phyloP scores from a whole-genome alignment of 2,113 vertebrate genomes.

The Aspidoscelis tigris region DNA sequence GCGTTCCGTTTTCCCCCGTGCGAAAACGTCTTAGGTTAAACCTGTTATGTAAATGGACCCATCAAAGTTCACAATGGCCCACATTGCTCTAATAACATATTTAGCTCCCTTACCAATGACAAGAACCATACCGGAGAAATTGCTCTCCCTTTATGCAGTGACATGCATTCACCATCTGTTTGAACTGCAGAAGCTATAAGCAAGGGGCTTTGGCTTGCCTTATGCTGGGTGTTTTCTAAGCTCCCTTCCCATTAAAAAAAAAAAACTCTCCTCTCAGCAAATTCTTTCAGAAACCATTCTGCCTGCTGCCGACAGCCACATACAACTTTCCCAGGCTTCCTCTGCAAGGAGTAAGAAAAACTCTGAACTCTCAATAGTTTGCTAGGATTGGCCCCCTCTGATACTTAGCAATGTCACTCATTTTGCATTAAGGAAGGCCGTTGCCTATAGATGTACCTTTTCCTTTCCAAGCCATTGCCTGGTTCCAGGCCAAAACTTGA shows the following conservation, averaged over 20 bases:
- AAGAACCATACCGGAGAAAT: neutral
- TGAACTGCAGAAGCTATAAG: neutral
- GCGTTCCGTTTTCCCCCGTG: too few species aligned
- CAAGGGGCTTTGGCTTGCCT: slow-evolving; percentile 8
- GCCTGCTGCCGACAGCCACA: slow-evolving; percentile 21
- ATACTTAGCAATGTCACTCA: neutral
- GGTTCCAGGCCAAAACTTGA: neutral
- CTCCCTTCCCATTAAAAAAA: neutral
- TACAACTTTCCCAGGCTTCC: slow-evolving; percentile 26
- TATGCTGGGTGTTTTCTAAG: neutral
- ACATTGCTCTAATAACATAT: neutral
- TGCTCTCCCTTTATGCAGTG: neutral
- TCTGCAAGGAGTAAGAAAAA: slow-evolving; percentile 19
- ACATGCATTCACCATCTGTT: neutral
- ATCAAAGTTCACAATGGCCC: neutral
- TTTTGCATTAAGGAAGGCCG: neutral
- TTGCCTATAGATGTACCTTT: neutral
- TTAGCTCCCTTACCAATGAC: neutral
- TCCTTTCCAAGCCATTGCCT: neutral
- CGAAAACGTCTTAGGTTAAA: too few species aligned
- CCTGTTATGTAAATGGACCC: neutral
- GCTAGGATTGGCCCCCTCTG: neutral
- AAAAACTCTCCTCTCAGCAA: slow-evolving; percentile 25
- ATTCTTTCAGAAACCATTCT: slow-evolving; percentile 42
- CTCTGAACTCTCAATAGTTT: neutral